Percentiles rank a stretch among this genome's conserved stretches.
phyloP scores from a whole-genome alignment of 1,140 invertebrate species.

The Conus ventricosus region DNA sequence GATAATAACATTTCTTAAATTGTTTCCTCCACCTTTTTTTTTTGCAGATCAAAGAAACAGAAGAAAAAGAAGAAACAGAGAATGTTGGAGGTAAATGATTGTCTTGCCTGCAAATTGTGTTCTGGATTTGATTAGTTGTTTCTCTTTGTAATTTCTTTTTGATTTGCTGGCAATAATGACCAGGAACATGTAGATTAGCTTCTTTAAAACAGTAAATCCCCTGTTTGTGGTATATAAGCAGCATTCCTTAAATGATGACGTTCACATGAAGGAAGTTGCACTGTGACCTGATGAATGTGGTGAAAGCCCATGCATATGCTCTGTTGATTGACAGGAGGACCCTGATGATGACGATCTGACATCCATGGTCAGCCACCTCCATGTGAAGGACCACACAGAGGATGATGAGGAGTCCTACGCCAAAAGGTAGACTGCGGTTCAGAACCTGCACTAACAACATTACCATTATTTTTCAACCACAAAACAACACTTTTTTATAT shows the following conservation, averaged over 20 bases:
- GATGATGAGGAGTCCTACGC: not conserved
- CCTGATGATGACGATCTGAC: not conserved
- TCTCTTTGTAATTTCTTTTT: not conserved
- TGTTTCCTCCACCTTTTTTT: not conserved
- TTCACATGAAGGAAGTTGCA: no score
- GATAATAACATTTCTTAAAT: not conserved
- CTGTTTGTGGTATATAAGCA: no score
- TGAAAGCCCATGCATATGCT: no score
- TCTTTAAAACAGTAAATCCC: no score
- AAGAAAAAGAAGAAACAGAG: constrained; percentile 12
- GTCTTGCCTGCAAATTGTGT: not conserved
- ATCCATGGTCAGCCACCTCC: not conserved
- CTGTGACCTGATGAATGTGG: no score
- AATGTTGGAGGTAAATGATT: not conserved
- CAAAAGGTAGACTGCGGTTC: not conserved
- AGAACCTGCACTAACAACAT: no score
- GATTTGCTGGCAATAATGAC: no score
- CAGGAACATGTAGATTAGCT: no score
- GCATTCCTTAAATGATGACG: no score
- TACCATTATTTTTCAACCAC: no score
- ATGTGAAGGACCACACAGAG: not conserved
- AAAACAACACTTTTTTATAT: no score
- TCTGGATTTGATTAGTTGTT: not conserved
- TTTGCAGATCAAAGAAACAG: constrained; percentile 23
- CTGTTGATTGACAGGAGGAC: no score